phyloP scores from a whole-genome alignment of 2,888 invertebrate genomes.

The Hofmannophila pseudospretella region DNA sequence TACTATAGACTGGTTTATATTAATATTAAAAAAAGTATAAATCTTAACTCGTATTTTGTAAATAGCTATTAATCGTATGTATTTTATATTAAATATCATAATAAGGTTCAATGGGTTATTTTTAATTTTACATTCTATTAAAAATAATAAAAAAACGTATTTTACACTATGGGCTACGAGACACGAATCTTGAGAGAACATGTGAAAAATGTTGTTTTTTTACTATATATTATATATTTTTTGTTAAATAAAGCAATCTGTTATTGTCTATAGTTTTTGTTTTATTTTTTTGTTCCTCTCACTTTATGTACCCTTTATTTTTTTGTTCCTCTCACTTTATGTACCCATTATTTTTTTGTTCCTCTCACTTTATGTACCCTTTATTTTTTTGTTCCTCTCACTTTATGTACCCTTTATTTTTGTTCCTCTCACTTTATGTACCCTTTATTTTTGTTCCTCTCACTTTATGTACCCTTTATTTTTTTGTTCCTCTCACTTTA shows the following conservation, averaged over 20 bases:
- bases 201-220: slow-evolving; percentile 69
- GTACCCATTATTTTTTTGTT: slow-evolving; percentile 62
- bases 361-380: slow-evolving; percentile 29
- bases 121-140: slow-evolving; percentile 74
- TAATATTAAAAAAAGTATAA: slow-evolving; percentile 70
- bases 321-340: no score
- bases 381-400: slow-evolving; percentile 52
- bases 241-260: slow-evolving; percentile 78
- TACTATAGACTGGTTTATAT: slow-evolving; percentile 77
- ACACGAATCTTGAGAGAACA: slow-evolving; percentile 40
- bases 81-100: slow-evolving; percentile 73
- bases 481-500: slow-evolving; percentile 35
- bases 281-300: slow-evolving; percentile 55
- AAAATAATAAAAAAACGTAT: slow-evolving; percentile 54
- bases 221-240: slow-evolving; percentile 76
- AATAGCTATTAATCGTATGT: slow-evolving; percentile 76
- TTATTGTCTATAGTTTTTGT: slow-evolving; percentile 72
- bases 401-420: slow-evolving; percentile 33
- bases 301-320: slow-evolving; percentile 22
- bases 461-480: slow-evolving; percentile 46
- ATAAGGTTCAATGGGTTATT: slow-evolving; percentile 76
- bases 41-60: slow-evolving; percentile 76
- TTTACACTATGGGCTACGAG: slow-evolving; percentile 54
- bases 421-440: slow-evolving; percentile 27
- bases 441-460: slow-evolving; percentile 40